Evolutionary conservation across 2,797 vertebrate genomes (phyloP).

Genomic region (Aplochiton taeniatus): DNA sequence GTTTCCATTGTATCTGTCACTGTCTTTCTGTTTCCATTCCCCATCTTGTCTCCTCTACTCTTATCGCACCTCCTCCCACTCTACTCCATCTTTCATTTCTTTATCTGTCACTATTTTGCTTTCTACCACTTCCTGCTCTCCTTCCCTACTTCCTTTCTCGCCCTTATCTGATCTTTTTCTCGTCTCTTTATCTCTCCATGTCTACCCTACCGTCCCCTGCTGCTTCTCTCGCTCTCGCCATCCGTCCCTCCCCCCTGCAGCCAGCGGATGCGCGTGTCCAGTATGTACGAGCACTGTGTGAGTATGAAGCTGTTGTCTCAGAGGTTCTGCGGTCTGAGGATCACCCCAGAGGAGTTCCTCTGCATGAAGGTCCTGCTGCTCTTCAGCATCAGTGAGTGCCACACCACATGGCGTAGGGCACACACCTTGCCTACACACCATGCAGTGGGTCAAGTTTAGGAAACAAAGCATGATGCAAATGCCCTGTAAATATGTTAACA

Average conservation of each 20-base stretch:
- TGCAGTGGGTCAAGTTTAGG: too few relatives aligned
- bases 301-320: conserved; percentile 90
- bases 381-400: conserved; percentile 92
- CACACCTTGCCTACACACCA: neutral
- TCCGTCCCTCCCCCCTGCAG: conserved; percentile 55
- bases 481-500: too few relatives aligned
- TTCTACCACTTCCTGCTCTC: conserved; percentile 28
- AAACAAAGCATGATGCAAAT: neutral
- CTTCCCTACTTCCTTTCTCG: conserved; percentile 12
- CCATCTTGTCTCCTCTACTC: conserved; percentile 29
- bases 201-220: neutral
- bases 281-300: conserved; percentile 93
- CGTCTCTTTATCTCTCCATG: neutral
- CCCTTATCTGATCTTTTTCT: neutral
- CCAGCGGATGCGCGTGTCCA: conserved; percentile 91
- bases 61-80: conserved; percentile 29
- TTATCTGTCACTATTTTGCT: conserved; percentile 15
- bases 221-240: neutral
- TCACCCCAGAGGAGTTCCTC: conserved; percentile 93
- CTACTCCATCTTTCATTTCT: neutral
- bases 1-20: neutral
- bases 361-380: conserved; percentile 96
- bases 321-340: conserved; percentile 87
- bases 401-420: neutral
- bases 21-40: conserved; percentile 16